A percentile compares a stretch with the other conserved stretches of the same genome.
Evolutionary conservation across 2,113 vertebrate genomes (phyloP).

Genomic region (Tauraco erythrolophus): DNA sequence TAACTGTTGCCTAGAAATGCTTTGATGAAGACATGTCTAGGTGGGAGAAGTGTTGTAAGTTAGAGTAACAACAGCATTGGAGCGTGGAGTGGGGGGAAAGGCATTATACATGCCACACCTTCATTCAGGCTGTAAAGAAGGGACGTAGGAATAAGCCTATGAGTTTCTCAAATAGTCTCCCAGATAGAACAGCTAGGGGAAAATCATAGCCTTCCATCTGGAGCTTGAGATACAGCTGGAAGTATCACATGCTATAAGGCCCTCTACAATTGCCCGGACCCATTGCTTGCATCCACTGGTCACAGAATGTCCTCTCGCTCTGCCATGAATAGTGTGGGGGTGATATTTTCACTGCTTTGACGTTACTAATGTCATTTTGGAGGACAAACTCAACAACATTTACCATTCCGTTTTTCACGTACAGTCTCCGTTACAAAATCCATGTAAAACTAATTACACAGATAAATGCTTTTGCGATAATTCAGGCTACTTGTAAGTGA

Average conservation of each 20-base stretch:
- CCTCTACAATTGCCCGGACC: background rate
- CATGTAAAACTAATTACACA: conserved; percentile 35
- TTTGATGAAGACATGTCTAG: background rate
- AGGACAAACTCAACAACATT: background rate
- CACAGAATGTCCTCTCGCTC: background rate
- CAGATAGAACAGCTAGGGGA: background rate
- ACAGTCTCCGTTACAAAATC: conserved; percentile 7
- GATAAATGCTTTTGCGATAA: conserved; percentile 10
- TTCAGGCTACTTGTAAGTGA: background rate
- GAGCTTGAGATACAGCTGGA: background rate
- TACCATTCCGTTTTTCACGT: background rate
- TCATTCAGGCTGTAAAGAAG: background rate
- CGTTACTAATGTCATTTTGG: background rate
- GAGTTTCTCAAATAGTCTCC: background rate
- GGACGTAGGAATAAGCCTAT: background rate
- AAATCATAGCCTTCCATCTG: background rate
- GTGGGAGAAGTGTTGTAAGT: background rate
- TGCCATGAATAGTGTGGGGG: background rate
- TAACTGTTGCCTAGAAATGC: background rate
- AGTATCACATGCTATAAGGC: background rate
- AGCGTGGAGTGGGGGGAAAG: background rate
- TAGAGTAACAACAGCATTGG: background rate
- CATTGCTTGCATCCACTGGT: background rate
- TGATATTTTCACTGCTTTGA: background rate
- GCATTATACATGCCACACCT: background rate